phyloP scores from a whole-genome alignment of 1,140 invertebrate genomes.

The Lasaia peninsularis region DNA sequence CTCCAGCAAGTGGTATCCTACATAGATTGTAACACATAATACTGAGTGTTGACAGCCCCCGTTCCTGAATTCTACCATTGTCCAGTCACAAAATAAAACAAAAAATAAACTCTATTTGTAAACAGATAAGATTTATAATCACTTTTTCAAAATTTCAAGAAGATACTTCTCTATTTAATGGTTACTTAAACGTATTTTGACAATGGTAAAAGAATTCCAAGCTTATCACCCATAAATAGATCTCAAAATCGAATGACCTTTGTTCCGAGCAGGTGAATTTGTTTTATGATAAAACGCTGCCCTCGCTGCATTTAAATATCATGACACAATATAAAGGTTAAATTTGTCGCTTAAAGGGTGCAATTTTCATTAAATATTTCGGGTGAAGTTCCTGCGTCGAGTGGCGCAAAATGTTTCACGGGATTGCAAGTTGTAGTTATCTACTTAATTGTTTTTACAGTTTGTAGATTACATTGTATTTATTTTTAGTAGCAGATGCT shows the following conservation, averaged over 20 bases:
- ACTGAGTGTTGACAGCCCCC: not conserved
- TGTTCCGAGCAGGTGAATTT: not conserved
- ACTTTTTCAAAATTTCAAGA: not conserved
- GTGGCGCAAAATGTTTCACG: not conserved
- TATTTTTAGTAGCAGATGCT: too few relatives aligned
- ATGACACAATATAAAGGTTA: not conserved
- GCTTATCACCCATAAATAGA: not conserved
- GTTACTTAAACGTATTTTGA: not conserved
- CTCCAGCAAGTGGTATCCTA: not conserved
- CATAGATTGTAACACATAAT: not conserved
- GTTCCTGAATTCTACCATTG: not conserved
- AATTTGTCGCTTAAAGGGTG: not conserved
- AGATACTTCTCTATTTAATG: not conserved
- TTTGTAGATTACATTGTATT: not conserved
- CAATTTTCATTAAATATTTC: constrained; percentile 1
- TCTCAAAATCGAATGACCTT: not conserved
- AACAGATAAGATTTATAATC: not conserved
- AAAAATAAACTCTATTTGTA: not conserved
- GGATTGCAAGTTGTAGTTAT: not conserved
- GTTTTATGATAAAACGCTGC: not conserved
- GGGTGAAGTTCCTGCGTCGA: not conserved
- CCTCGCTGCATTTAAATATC: constrained; percentile 8
- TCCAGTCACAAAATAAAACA: not conserved
- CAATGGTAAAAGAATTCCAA: not conserved
- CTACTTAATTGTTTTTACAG: not conserved